Base-by-base conservation (phyloP, 2,888 invertebrate species). In the Siphonodentalium dalli region DNA sequence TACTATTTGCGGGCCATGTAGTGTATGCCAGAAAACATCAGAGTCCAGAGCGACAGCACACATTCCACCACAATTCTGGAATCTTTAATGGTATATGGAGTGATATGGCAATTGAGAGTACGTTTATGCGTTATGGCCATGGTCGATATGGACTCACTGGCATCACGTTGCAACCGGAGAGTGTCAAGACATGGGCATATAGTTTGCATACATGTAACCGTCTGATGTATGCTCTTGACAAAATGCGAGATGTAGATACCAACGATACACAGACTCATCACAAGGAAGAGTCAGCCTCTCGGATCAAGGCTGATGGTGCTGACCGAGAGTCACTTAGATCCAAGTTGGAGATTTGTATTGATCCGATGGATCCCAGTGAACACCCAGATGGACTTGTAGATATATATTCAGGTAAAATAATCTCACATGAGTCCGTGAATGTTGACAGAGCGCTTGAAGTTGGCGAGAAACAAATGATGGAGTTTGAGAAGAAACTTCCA, bases 121-220 rank as follows among this genome's bases (percentile, higher is more conserved):
- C 56, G 11, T 61, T 51, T 48, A 61, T 61, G 59, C 38, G 47
- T 11, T 63, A 61, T 34, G 57, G 62, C 3, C 60, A 63, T 41
- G 45, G 61, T 9, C 47, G 24, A 15, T 21, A 35, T 35, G 59
- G 55, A 6, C 42, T 62, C 21, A 29, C 62, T 18, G 57, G 62
- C 23, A 43, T 58, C 20, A 62, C 44, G 8, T 29, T 52, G 1
- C 45, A 57, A 20, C 47, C 53, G 39, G 11, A 15, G 7, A 24
- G 34, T 18, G 40, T 56, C 1, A 49, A 47, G 21, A 37, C 11
- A 23, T 60, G 54, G 60, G 60, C 60, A n/a, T 21, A 33, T 6
- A 61, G 61, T 42, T 11, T 61, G 15, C 61, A 61, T 26, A 54
- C 27, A 18, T 63, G 57, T 38, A 50, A 50, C 28, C 18, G 31